phyloP scores from a whole-genome alignment of 2,113 vertebrate species.

The Lepidothrix coronata region DNA sequence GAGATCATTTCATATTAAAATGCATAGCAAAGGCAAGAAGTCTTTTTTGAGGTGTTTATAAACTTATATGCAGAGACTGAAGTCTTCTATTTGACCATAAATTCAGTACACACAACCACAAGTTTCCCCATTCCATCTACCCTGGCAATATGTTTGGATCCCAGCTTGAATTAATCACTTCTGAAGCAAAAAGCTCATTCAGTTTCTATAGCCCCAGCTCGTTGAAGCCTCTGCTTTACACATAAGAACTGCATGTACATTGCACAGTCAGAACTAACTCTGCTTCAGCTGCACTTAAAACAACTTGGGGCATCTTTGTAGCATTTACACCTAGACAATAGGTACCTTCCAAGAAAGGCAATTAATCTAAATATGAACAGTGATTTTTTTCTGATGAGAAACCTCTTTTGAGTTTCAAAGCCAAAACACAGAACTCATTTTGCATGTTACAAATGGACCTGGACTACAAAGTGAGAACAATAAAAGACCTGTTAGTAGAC shows the following conservation, averaged over 20 bases:
- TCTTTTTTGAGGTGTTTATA: not conserved
- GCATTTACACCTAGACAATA: not conserved
- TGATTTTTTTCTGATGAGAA: not conserved
- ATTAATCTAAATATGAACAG: not conserved
- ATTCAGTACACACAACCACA: not conserved
- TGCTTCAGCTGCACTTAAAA: not conserved
- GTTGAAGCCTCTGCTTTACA: not conserved
- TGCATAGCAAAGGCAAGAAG: not conserved
- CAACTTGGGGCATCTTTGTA: not conserved
- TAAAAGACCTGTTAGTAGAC: not conserved
- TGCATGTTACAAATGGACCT: not conserved
- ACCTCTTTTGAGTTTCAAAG: not conserved
- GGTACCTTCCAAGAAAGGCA: not conserved
- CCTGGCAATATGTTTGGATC: not conserved
- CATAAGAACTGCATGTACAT: not conserved
- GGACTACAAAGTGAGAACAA: not conserved
- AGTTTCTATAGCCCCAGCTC: not conserved
- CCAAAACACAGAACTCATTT: not conserved
- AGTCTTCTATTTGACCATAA: not conserved
- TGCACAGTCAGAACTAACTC: not conserved
- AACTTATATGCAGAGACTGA: not conserved
- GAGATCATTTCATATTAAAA: not conserved
- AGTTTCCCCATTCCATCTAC: not conserved
- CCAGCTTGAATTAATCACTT: not conserved
- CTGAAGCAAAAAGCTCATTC: not conserved